Conservation (phyloP, 2,113 vertebrate species). For the Bos javanicus region DNA sequence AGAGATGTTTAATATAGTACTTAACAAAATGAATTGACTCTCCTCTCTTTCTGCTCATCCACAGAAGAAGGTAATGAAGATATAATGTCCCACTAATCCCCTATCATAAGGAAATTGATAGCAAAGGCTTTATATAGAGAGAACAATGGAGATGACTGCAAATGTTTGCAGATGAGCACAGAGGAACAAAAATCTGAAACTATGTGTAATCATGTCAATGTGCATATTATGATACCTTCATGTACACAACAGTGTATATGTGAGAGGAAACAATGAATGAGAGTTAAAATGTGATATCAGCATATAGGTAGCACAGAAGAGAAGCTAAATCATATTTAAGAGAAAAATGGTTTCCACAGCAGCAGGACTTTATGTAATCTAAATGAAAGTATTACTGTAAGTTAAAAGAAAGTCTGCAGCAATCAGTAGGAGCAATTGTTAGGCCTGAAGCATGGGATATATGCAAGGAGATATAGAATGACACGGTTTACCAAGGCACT, state of each 20-base stretch:
- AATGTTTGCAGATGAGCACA: neutral
- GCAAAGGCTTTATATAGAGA: neutral
- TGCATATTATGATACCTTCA: neutral
- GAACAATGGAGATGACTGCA: neutral
- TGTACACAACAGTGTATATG: neutral
- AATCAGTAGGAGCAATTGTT: neutral
- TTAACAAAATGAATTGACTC: neutral
- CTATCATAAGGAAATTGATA: neutral
- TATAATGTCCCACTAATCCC: neutral
- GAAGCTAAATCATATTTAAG: neutral
- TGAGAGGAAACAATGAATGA: neutral
- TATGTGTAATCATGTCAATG: neutral
- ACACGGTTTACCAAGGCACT: neutral
- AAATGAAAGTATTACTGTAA: neutral
- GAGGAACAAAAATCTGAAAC: neutral
- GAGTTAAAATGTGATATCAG: neutral
- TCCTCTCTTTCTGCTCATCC: neutral
- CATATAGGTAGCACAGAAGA: neutral
- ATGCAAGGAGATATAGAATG: neutral
- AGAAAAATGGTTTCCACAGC: neutral
- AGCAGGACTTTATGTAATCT: neutral
- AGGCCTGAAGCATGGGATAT: neutral
- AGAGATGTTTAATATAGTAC: neutral
- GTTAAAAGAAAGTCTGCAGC: neutral
- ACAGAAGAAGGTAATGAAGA: neutral